Evolutionary conservation across 2,797 vertebrate species (phyloP).

Genomic region (Graptemys geographica): DNA sequence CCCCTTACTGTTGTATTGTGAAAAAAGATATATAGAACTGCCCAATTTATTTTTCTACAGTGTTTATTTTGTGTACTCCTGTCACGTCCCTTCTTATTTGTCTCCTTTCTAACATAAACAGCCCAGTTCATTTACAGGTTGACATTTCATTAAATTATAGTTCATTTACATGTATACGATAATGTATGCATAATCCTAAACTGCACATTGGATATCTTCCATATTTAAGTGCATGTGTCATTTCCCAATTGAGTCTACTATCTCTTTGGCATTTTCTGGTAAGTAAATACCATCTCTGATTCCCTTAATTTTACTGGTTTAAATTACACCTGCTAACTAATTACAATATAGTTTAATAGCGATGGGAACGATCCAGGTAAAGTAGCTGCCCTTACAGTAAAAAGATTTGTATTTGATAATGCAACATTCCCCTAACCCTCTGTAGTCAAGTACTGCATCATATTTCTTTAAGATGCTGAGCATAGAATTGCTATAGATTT

Average conservation of each 20-base stretch:
- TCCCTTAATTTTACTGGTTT: background rate
- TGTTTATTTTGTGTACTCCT: background rate
- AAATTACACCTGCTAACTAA: background rate
- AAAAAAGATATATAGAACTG: background rate
- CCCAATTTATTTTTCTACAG: background rate
- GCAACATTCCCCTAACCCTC: background rate
- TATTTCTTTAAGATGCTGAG: slow-evolving; percentile 44
- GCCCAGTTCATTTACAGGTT: background rate
- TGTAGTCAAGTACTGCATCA: background rate
- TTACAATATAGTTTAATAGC: background rate
- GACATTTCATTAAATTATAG: background rate
- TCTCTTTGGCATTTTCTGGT: background rate
- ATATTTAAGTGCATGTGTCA: background rate
- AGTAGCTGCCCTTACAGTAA: background rate
- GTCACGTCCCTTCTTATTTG: background rate
- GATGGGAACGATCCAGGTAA: background rate
- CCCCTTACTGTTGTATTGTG: background rate
- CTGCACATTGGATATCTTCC: background rate
- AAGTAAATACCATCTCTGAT: background rate
- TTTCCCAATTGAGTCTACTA: background rate
- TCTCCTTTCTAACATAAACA: fast-evolving
- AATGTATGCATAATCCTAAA: background rate
- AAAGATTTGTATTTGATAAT: background rate
- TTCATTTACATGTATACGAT: background rate
- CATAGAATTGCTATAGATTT: slow-evolving; percentile 39